Base-by-base conservation (phyloP, 2,888 invertebrate genomes). In the Sesia apiformis region DNA sequence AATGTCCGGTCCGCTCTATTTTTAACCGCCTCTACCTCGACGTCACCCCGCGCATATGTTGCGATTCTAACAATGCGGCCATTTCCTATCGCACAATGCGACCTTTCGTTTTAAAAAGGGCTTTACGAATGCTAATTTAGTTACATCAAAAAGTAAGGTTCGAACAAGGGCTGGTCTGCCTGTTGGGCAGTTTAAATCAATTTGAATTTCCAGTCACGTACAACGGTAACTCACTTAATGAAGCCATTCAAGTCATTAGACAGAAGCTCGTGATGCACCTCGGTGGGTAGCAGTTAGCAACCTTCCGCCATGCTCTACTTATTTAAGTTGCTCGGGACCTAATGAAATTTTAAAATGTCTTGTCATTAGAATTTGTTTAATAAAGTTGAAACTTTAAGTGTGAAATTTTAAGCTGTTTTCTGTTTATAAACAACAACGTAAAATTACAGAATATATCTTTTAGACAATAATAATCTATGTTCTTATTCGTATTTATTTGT, bases 1-100 rank as follows among this genome's bases (percentile, higher is more conserved):
- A 86, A 87, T 83, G 88, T 83, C 85, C 88, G 85, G 80, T 74
- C 63, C 67, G 65, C 70, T 78, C 85, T 88, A 86, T 88, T 84
- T 86, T 84, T 86, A 87, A 79, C 76, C 65, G 68, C 62, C 68
- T 74, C 70, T 68, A 65, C 69, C 70, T 66, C 69, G 70, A 60
- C 61, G 60, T 63, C 64, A 66, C 38, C 38, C 62, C 67, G 69
- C 75, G 77, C 70, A 67, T 73, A 70, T 76, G 69, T 67, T 65
- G 59, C 64, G 58, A 63, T 70, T 63, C 61, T 63, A 72, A 82
- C 79, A 80, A 81, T 79, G 65, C 66, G 62, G 62, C 58, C 62
- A 60, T 63, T 68, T 63, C 65, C 64, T 65, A 64, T 53, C 51
- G 38, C 63, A 65, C 61, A 63, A 63, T 67, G 53, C 65, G 69